Evolutionary conservation across 2,888 invertebrate species (phyloP).

Genomic region (Chymomyza amoena): DNA sequence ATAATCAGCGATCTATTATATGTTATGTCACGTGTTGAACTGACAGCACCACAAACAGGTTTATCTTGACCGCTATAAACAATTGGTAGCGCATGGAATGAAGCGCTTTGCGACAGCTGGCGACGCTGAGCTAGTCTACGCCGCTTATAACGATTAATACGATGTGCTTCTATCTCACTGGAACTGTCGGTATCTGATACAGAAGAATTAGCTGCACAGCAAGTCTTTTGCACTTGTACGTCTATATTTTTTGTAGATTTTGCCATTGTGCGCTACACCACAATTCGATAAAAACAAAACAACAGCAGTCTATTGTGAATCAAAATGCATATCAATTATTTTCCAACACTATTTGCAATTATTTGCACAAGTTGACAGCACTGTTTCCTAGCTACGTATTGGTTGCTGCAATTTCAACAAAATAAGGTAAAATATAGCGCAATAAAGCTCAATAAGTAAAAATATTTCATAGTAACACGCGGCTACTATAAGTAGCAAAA

Average conservation of each 20-base stretch:
- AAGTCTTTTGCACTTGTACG: background rate
- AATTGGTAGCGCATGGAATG: constrained; percentile 46
- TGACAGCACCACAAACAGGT: background rate
- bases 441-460: constrained; percentile 37
- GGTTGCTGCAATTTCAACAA: constrained; percentile 65
- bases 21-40: constrained; percentile 40
- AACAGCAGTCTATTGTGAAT: background rate
- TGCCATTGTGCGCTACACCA: background rate
- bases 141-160: constrained; percentile 35
- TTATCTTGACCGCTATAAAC: constrained; percentile 6
- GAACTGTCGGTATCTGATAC: constrained; percentile 11
- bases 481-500: background rate
- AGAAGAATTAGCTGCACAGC: background rate
- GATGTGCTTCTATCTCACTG: constrained; percentile 38
- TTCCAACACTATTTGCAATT: background rate
- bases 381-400: background rate
- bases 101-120: constrained; percentile 31
- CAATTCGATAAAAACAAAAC: background rate
- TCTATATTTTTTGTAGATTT: background rate
- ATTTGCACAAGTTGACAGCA: background rate
- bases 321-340: background rate
- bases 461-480: constrained; percentile 16
- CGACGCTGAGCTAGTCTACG: constrained; percentile 31
- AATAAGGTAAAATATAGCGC: constrained; percentile 64
- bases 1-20: constrained; percentile 42